Evolutionary conservation across 2,888 invertebrate species (phyloP).

Genomic region (Incurvaria masculella): DNA sequence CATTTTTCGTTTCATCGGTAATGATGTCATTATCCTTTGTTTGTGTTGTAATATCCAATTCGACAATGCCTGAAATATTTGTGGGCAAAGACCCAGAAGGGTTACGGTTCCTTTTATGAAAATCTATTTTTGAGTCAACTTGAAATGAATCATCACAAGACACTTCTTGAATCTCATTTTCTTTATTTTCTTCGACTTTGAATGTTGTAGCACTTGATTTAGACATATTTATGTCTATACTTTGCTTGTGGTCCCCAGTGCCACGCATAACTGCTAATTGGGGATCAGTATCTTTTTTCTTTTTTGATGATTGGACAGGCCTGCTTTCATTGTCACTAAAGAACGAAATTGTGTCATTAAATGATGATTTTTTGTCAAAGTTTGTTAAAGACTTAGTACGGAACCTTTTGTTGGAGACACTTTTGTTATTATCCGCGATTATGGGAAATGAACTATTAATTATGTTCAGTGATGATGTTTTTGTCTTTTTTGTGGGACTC

Average conservation of each 20-base stretch:
- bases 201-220: background rate
- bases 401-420: background rate
- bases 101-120: background rate
- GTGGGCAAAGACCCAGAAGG: no score
- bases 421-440: no score
- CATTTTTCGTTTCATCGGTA: constrained; percentile 20
- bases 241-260: background rate
- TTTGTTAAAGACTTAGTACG: background rate
- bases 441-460: no score
- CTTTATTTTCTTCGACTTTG: background rate
- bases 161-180: background rate
- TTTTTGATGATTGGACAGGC: background rate
- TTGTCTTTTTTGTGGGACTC: no score
- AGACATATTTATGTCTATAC: background rate
- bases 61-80: background rate
- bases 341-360: background rate
- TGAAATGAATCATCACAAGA: no score
- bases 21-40: constrained; percentile 1
- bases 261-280: background rate
- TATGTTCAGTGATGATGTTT: no score
- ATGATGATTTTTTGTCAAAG: background rate
- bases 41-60: background rate
- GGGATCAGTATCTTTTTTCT: background rate
- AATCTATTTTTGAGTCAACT: no score
- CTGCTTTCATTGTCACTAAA: background rate